Evolutionary conservation across 2,797 vertebrate species (phyloP), one percentile per base, ranked within the genome.

Genomic region (Urosaurus nigricauda): DNA sequence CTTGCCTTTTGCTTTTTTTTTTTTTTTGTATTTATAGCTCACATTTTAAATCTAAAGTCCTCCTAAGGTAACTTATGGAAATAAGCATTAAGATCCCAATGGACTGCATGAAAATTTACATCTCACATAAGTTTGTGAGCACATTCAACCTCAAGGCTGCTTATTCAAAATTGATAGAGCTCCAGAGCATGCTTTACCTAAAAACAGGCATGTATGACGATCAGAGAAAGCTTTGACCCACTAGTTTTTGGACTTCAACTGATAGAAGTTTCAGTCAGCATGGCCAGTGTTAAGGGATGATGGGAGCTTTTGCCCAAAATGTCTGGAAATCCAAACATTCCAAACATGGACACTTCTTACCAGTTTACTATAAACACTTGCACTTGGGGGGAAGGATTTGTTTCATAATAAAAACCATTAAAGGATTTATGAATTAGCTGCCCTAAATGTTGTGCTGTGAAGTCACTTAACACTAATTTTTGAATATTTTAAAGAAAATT

Each of bases 381-480:
- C 56, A 47, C 11, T 78, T 83, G 37, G 7, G 29, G 43, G 43
- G 43, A n/a, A 16, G 40, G 37, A 47, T 83, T 65, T 63, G 13
- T 79, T 47, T 86, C 51, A 24, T 2, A 7, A 86, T 24, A 32
- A 85, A 75, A 63, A 51, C n/a, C 26, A 13, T 85, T 77, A 21
- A 75, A 21, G 43, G 60, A 9, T 83, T 88, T 68, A 40, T 93
- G 86, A 78, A 32, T 56, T 87, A 85, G 12, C 17, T 77, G 53
- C 14, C 14, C 53, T 89, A 83, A 79, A 87, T 89, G 87, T 82
- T 89, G 89, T 47, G 43, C 43, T 47, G 81, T 93, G 89, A 94
- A 94, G 35, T 87, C 92, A 70, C 63, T n/a, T 87, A 32, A 37
- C 63, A 1, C 43, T 47, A 90, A 91, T 90, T 70, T 85, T 92